phyloP scores from a whole-genome alignment of 2,888 invertebrate genomes.

The Oscheius sp. region DNA sequence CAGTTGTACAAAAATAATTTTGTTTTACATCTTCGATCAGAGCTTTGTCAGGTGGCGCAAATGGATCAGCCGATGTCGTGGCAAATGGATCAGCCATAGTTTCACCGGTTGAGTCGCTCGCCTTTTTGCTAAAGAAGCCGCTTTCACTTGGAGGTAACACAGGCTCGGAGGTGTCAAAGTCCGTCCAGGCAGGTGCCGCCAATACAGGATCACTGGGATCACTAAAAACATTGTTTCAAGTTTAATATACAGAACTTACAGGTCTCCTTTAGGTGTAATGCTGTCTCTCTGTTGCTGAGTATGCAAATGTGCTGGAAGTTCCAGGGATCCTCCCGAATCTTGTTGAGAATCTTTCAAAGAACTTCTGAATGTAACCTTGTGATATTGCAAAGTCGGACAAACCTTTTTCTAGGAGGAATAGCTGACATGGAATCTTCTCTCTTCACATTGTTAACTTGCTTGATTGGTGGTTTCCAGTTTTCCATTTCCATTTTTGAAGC shows the following conservation, averaged over 20 bases:
- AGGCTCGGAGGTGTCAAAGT: slow-evolving; percentile 62
- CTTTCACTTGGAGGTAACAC: slow-evolving; percentile 68
- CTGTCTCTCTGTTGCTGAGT: slow-evolving; percentile 41
- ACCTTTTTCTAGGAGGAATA: slow-evolving; percentile 55
- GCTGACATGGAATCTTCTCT: slow-evolving; percentile 49
- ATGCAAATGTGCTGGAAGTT: slow-evolving; percentile 47
- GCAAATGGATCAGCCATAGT: slow-evolving; percentile 47
- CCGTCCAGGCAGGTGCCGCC: slow-evolving; percentile 61
- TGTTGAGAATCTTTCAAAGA: slow-evolving; percentile 58
- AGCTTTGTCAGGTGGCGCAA: slow-evolving; percentile 60
- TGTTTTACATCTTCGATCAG: slow-evolving; percentile 58
- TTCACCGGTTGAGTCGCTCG: slow-evolving; percentile 25
- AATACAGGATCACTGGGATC: slow-evolving; percentile 32
- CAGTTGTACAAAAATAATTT: slow-evolving; percentile 1
- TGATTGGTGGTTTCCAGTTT: slow-evolving; percentile 60
- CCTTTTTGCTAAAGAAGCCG: slow-evolving; percentile 66
- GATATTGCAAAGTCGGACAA: neutral
- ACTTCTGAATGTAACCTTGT: slow-evolving; percentile 34
- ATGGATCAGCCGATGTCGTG: slow-evolving; percentile 54
- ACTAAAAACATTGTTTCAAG: slow-evolving; percentile 3
- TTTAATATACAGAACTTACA: slow-evolving; percentile 35
- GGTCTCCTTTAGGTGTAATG: slow-evolving; percentile 53
- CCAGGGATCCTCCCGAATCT: slow-evolving; percentile 54
- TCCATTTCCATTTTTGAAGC: slow-evolving; percentile 60
- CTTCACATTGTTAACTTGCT: slow-evolving; percentile 34